A percentile compares a stretch with the other conserved stretches of the same genome.
phyloP scores from a whole-genome alignment of 2,797 vertebrate species.

The Eupleurogrammus muticus region DNA sequence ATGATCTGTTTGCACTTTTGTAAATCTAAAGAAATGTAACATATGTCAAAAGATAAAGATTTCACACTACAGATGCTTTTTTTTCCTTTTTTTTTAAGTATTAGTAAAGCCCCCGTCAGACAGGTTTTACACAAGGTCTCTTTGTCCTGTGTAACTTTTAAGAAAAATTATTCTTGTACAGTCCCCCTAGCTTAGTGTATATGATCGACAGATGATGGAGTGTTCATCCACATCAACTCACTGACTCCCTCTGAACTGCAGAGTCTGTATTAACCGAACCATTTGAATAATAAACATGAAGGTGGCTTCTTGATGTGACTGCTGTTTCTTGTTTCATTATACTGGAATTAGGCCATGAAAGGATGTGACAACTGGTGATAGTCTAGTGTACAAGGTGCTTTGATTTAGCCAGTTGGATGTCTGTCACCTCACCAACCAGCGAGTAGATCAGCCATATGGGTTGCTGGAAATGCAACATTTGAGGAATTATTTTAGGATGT shows the following conservation, averaged over 20 bases:
- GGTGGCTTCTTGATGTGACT: conserved; percentile 67
- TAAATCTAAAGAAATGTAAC: conserved; percentile 75
- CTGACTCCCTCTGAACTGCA: conserved; percentile 68
- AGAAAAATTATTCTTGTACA: conserved; percentile 77
- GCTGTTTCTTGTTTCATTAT: conserved; percentile 6
- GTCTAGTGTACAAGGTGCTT: not conserved
- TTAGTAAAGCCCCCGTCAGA: conserved; percentile 47
- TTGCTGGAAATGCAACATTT: not conserved
- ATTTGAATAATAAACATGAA: conserved; percentile 83
- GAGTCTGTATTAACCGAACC: conserved; percentile 79
- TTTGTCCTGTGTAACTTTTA: conserved; percentile 76
- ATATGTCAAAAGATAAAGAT: conserved; percentile 67
- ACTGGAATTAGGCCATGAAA: not conserved
- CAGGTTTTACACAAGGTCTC: conserved; percentile 50
- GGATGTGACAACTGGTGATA: not conserved
- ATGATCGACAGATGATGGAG: conserved; percentile 78
- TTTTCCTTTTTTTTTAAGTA: conserved; percentile 36
- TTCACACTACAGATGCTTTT: conserved; percentile 61
- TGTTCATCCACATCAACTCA: conserved; percentile 74
- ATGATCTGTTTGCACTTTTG: conserved; percentile 82
- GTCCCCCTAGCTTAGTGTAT: conserved; percentile 84
- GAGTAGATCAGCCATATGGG: not conserved
- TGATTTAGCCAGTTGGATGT: conserved; percentile 6
- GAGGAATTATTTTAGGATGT: conserved; percentile 7
- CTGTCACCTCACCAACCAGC: not conserved